These are phyloP conservation scores for Halichondria panicea DNA, from an alignment of 37 sponge, comb jelly and placozoan species.

Conservation along the genomic window DNA sequence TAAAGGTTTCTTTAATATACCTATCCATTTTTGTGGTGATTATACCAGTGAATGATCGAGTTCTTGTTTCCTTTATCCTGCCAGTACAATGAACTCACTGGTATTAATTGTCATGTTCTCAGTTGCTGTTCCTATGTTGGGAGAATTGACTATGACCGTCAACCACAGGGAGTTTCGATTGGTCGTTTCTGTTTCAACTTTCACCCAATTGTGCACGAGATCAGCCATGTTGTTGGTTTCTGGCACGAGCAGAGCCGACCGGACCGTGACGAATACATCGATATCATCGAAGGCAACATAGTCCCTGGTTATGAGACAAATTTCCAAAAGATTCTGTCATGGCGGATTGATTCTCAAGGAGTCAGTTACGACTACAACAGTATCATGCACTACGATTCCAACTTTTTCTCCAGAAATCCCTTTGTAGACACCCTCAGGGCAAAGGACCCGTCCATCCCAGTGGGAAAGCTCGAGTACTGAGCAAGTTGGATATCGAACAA, in stretches of 20 bases:
- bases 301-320: constrained; percentile 22
- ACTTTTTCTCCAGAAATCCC: constrained; percentile 5
- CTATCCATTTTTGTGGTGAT: too few species aligned
- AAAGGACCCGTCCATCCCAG: constrained; percentile 29
- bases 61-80: too few species aligned
- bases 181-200: constrained; percentile 12
- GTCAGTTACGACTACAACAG: constrained; percentile 82
- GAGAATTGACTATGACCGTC: background rate
- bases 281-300: constrained; percentile 34
- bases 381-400: constrained; percentile 76
- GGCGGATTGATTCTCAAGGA: constrained; percentile 55
- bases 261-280: constrained; percentile 63
- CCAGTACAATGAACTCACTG: too few species aligned
- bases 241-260: constrained; percentile 77
- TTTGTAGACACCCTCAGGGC: constrained; percentile 43
- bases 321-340: constrained; percentile 16
- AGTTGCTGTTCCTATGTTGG: constrained; percentile 76
- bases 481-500: constrained; percentile 62
- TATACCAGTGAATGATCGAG: too few species aligned
- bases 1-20: too few species aligned
- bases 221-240: constrained; percentile 71
- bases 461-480: constrained; percentile 61
- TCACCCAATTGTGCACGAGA: constrained; percentile 53
- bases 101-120: background rate
- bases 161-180: constrained; percentile 44